Evolutionary conservation across 2,888 invertebrate species (phyloP).

Genomic region (Pandemis corylana): DNA sequence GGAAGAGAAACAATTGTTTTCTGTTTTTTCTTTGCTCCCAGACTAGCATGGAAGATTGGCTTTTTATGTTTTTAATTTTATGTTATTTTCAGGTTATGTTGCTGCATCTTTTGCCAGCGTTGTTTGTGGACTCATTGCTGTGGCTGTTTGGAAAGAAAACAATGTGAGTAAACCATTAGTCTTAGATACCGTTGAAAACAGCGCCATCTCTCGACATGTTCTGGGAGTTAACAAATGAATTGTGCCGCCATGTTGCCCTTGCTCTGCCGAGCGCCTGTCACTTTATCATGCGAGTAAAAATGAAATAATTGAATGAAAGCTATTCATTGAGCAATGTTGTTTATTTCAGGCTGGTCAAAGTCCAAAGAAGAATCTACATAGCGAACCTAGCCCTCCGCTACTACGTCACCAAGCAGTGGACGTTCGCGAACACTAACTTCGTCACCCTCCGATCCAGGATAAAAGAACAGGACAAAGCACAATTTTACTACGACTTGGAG

Average conservation of each 20-base stretch:
- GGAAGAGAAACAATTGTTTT: too few relatives aligned
- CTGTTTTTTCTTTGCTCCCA: neutral
- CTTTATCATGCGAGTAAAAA: too few relatives aligned
- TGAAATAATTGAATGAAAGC: too few relatives aligned
- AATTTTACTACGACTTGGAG: constrained; percentile 86
- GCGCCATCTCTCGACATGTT: too few relatives aligned
- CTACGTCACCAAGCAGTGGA: constrained; percentile 92
- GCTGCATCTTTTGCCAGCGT: constrained; percentile 91
- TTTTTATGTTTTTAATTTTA: neutral
- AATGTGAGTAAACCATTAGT: constrained; percentile 83
- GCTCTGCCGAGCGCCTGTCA: too few relatives aligned
- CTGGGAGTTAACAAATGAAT: too few relatives aligned
- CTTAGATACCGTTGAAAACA: too few relatives aligned
- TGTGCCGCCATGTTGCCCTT: too few relatives aligned
- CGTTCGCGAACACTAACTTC: constrained; percentile 87
- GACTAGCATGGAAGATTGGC: too few relatives aligned
- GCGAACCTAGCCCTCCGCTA: constrained; percentile 89
- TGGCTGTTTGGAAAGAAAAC: constrained; percentile 88
- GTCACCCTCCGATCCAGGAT: constrained; percentile 80
- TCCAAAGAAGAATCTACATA: constrained; percentile 92
- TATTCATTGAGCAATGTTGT: neutral
- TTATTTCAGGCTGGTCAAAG: constrained; percentile 88
- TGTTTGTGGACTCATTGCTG: constrained; percentile 88
- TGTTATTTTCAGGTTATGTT: constrained; percentile 83
- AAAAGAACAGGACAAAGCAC: constrained; percentile 74